Evolutionary conservation across 2,113 vertebrate species (phyloP).

Genomic region (Callopanchax toddi): DNA sequence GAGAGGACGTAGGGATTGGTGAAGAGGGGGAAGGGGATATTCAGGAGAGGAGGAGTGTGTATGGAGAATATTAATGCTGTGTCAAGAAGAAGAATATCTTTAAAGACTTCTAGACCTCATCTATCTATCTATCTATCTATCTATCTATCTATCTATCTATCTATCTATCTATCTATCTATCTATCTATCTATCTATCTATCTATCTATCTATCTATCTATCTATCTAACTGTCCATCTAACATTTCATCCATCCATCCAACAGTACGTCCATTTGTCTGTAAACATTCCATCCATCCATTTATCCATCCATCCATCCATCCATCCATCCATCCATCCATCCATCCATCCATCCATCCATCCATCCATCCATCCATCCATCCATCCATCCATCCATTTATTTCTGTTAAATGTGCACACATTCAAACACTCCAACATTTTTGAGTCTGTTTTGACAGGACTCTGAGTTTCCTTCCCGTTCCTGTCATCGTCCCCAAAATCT

Average conservation of each 20-base stretch:
- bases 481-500: constrained; percentile 67
- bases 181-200: constrained; percentile 17
- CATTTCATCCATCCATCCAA: not conserved
- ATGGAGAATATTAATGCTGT: constrained; percentile 78
- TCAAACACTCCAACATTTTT: constrained; percentile 28
- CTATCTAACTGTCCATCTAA: constrained; percentile 19
- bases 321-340: constrained; percentile 16
- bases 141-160: constrained; percentile 11
- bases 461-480: constrained; percentile 60
- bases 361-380: not conserved
- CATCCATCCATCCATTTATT: not conserved
- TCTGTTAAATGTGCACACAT: constrained; percentile 1
- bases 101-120: constrained; percentile 59
- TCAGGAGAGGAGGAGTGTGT: constrained; percentile 44
- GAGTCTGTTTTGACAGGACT: constrained; percentile 58
- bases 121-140: constrained; percentile 2
- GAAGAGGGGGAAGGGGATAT: constrained; percentile 16
- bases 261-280: too few relatives aligned
- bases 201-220: constrained; percentile 23
- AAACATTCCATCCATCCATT: constrained; percentile 12
- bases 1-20: constrained; percentile 32
- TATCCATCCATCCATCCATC: constrained; percentile 5
- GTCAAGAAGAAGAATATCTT: constrained; percentile 70
- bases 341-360: constrained; percentile 20
- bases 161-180: constrained; percentile 16